Conservation (phyloP, 2,888 invertebrate genomes). For the Andrena dorsata region DNA sequence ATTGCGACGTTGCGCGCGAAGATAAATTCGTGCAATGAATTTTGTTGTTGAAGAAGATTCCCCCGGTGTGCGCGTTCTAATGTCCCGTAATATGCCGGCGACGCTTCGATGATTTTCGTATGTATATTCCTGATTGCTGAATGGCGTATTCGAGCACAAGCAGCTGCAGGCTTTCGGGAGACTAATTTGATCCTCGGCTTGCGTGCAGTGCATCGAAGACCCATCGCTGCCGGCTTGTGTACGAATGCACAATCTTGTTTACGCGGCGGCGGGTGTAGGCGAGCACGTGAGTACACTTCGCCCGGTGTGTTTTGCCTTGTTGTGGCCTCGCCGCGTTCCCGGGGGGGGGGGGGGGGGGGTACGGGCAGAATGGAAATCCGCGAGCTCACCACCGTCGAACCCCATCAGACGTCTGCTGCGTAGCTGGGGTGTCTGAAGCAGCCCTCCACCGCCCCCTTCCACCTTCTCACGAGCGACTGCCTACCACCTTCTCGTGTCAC, state of each 20-base stretch:
- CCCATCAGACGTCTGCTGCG: slow-evolving; percentile 78
- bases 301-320: slow-evolving; percentile 62
- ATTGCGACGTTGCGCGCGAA: slow-evolving; percentile 9
- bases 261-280: slow-evolving; percentile 26
- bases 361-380: slow-evolving; percentile 71
- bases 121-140: neutral
- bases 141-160: neutral
- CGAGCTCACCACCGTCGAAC: slow-evolving; percentile 71
- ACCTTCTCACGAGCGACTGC: slow-evolving; percentile 53
- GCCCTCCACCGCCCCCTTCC: slow-evolving; percentile 72
- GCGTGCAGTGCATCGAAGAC: slow-evolving; percentile 59
- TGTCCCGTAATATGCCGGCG: neutral
- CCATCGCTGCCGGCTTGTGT: slow-evolving; percentile 56
- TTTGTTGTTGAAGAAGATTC: neutral
- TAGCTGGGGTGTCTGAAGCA: slow-evolving; percentile 81
- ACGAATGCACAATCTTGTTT: slow-evolving; percentile 61
- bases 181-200: slow-evolving; percentile 49
- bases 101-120: neutral
- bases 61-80: neutral
- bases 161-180: slow-evolving; percentile 42
- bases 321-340: slow-evolving; percentile 36
- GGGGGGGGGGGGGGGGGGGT: slow-evolving; percentile 29
- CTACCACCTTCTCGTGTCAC: slow-evolving; percentile 78
- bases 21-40: slow-evolving; percentile 14
- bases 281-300: slow-evolving; percentile 42